Conservation (phyloP, 2,113 vertebrate species). For the Hiodon tergisus region DNA sequence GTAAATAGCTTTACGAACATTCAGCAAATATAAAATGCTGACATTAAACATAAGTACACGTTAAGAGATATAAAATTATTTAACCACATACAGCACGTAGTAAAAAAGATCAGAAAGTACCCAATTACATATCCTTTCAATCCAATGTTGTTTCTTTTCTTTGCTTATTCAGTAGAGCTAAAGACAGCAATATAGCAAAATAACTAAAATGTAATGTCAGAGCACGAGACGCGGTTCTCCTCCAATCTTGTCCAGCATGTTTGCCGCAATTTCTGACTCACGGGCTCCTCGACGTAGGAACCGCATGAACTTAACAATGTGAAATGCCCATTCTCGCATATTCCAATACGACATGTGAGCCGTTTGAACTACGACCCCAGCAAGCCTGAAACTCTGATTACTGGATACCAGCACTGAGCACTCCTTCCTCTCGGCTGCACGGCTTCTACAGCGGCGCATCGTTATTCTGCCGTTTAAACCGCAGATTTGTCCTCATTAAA, state of each 20-base stretch:
- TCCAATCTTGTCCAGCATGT: neutral
- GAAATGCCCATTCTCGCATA: too few relatives aligned
- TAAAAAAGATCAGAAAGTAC: constrained; percentile 24
- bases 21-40: constrained; percentile 38
- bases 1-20: constrained; percentile 58
- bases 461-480: too few relatives aligned
- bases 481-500: too few relatives aligned
- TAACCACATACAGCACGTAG: constrained; percentile 37
- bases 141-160: constrained; percentile 27
- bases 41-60: constrained; percentile 30
- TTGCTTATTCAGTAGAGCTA: constrained; percentile 17
- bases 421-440: too few relatives aligned
- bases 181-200: neutral
- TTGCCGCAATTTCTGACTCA: neutral
- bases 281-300: neutral
- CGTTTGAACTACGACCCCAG: too few relatives aligned
- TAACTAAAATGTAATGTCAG: neutral
- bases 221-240: neutral
- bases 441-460: too few relatives aligned
- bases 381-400: too few relatives aligned
- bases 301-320: too few relatives aligned
- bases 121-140: constrained; percentile 30
- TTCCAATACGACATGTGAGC: too few relatives aligned
- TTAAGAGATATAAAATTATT: constrained; percentile 43
- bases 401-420: too few relatives aligned